Conservation (phyloP, 2,113 vertebrate species). For the Hyperopisus bebe region DNA sequence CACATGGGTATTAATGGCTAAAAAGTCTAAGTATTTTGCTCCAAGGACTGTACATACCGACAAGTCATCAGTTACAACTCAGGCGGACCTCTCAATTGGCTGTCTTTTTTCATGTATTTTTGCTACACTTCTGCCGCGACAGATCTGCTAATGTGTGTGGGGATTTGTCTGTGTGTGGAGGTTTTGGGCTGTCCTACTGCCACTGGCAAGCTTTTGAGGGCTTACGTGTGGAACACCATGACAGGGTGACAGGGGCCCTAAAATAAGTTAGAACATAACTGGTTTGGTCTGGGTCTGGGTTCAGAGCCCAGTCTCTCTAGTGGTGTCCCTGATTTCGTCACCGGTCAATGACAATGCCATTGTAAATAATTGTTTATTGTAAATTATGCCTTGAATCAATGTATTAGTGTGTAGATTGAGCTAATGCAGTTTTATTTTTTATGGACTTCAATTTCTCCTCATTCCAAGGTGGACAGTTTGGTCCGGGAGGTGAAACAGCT, state of each 20-base stretch:
- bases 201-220: too few species aligned
- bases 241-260: not conserved
- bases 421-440: not conserved
- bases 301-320: not conserved
- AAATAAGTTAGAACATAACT: not conserved
- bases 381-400: not conserved
- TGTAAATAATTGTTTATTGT: not conserved
- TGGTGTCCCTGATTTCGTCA: not conserved
- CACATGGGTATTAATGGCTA: too few species aligned
- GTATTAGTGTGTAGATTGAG: not conserved
- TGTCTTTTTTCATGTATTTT: too few species aligned
- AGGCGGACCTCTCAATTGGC: too few species aligned
- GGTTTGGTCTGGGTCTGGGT: not conserved
- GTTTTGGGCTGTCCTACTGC: too few species aligned
- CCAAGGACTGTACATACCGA: too few species aligned
- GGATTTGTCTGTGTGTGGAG: too few species aligned
- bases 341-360: not conserved
- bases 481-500: slow-evolving; percentile 35
- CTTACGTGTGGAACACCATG: too few species aligned
- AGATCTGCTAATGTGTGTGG: too few species aligned
- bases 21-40: too few species aligned
- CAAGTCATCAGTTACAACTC: too few species aligned
- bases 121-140: too few species aligned
- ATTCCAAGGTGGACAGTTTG: slow-evolving; percentile 43
- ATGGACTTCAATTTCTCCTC: not conserved